Evolutionary conservation across 1,140 invertebrate genomes (phyloP).

Genomic region (Conus betulinus): DNA sequence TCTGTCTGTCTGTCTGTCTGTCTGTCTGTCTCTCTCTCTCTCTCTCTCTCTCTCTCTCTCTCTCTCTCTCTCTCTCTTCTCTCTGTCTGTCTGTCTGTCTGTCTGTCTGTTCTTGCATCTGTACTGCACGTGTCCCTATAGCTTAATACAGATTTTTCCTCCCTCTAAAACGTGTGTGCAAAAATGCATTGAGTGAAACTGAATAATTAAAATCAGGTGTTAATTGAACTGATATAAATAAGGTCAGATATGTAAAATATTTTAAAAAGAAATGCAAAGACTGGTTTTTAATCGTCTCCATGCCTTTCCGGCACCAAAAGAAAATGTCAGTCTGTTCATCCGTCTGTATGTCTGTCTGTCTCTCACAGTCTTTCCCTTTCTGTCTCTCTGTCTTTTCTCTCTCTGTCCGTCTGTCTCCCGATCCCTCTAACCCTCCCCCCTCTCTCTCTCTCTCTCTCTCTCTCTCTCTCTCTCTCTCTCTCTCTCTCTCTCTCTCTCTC

Average conservation of each 20-base stretch:
- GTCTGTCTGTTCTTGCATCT: too few species aligned
- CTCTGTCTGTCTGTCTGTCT: too few species aligned
- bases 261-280: too few species aligned
- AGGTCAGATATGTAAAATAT: too few species aligned
- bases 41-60: conserved; percentile 1
- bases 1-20: neutral
- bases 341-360: neutral
- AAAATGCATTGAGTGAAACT: too few species aligned
- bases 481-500: neutral
- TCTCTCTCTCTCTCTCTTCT: neutral
- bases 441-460: neutral
- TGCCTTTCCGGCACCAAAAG: neutral
- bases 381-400: conserved; percentile 7
- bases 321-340: neutral
- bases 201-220: too few species aligned
- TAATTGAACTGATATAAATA: too few species aligned
- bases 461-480: conserved; percentile 10
- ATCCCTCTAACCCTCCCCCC: too few species aligned
- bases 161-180: too few species aligned
- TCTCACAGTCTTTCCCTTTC: neutral
- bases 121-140: too few species aligned
- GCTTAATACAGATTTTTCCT: too few species aligned
- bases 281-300: too few species aligned
- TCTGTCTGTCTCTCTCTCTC: neutral
- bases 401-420: neutral